phyloP scores from a whole-genome alignment of 2,113 vertebrate species.

The Todiramphus chloris region DNA sequence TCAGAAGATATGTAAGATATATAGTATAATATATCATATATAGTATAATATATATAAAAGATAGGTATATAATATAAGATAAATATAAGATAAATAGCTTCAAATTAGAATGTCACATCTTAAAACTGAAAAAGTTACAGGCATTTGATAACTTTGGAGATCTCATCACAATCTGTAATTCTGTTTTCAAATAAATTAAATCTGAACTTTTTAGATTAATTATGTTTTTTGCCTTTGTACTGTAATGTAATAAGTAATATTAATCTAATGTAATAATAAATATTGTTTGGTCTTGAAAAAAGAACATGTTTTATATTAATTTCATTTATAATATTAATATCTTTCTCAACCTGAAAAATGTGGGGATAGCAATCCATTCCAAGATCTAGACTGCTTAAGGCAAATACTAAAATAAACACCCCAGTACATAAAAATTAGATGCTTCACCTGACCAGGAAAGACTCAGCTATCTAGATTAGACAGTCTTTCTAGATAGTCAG shows the following conservation, averaged over 20 bases:
- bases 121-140: background rate
- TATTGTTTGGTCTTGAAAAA: background rate
- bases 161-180: background rate
- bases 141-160: background rate
- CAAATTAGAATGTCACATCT: background rate
- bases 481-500: background rate
- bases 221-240: background rate
- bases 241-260: background rate
- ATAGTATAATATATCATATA: too few species aligned
- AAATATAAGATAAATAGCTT: background rate
- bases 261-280: background rate
- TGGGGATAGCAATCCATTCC: background rate
- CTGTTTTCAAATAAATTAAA: background rate
- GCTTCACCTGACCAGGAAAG: background rate
- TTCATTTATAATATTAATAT: background rate
- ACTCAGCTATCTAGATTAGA: background rate
- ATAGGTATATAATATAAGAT: too few species aligned
- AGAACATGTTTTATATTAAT: background rate
- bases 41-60: too few species aligned
- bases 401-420: background rate
- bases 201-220: accelerated
- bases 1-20: background rate
- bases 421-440: background rate
- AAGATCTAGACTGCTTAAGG: background rate
- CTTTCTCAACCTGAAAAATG: background rate